These are phyloP conservation scores for Meandrusa payeni DNA, from an alignment of 2,888 invertebrate genomes.

Conservation along the genomic window DNA sequence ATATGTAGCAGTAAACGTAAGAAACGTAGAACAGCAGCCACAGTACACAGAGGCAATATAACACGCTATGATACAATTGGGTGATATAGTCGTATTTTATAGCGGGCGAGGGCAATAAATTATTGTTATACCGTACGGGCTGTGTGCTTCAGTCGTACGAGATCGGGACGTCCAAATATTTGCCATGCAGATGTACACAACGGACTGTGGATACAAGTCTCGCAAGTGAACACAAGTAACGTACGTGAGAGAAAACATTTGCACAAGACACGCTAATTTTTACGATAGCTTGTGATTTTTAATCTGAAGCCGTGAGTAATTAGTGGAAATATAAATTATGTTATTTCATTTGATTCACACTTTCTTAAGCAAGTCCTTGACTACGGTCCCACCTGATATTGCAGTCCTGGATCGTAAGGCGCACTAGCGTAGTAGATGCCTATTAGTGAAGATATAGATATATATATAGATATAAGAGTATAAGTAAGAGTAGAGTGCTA, in stretches of 20 bases:
- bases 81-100: slow-evolving; percentile 20
- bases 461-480: too few relatives aligned
- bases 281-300: slow-evolving; percentile 14
- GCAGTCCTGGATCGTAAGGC: too few relatives aligned
- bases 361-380: too few relatives aligned
- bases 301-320: slow-evolving; percentile 1
- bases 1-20: background rate
- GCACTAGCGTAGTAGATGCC: too few relatives aligned
- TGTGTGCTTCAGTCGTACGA: slow-evolving; percentile 33
- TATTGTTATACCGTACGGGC: slow-evolving; percentile 35
- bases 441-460: too few relatives aligned
- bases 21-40: background rate
- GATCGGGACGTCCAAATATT: slow-evolving; percentile 38
- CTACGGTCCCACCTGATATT: too few relatives aligned
- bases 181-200: slow-evolving; percentile 32
- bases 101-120: slow-evolving; percentile 33
- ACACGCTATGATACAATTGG: background rate
- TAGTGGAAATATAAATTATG: too few relatives aligned
- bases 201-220: slow-evolving; percentile 2
- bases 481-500: too few relatives aligned
- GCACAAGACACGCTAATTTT: slow-evolving; percentile 23
- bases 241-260: slow-evolving; percentile 25
- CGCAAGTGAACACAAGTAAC: slow-evolving; percentile 12
- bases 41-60: slow-evolving; percentile 3
- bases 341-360: too few relatives aligned